These are phyloP conservation scores for Pammene aurita DNA, from an alignment of 2,888 invertebrate species.

Conservation along the genomic window DNA sequence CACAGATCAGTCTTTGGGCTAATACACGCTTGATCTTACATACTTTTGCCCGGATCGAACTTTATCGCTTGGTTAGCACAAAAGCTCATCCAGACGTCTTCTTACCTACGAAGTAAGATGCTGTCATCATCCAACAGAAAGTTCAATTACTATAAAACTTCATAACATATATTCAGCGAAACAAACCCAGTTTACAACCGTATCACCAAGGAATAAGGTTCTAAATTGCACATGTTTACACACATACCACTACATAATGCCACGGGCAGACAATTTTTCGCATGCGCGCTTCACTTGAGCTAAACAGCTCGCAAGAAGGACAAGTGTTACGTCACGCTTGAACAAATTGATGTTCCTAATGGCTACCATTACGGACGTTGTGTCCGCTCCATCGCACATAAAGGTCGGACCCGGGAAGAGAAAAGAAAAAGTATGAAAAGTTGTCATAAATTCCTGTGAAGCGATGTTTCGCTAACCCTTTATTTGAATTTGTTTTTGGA, in stretches of 20 bases:
- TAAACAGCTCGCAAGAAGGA: slow-evolving; percentile 63
- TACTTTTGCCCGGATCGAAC: no score
- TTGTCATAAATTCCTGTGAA: slow-evolving; percentile 65
- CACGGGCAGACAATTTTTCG: slow-evolving; percentile 29
- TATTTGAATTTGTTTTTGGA: slow-evolving; percentile 55
- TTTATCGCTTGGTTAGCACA: no score
- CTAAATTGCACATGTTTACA: not conserved
- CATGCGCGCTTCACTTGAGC: slow-evolving; percentile 44
- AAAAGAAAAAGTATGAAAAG: slow-evolving; percentile 62
- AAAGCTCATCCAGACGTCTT: no score
- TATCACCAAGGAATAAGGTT: no score
- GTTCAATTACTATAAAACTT: no score
- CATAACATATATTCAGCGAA: no score
- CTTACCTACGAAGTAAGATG: no score
- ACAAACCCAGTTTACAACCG: no score
- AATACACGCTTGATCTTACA: no score
- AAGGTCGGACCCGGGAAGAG: slow-evolving; percentile 65
- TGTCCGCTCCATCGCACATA: slow-evolving; percentile 73
- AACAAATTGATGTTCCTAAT: slow-evolving; percentile 75
- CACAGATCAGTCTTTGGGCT: no score
- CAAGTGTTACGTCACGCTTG: slow-evolving; percentile 71
- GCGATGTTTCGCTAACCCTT: slow-evolving; percentile 55
- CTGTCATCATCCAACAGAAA: no score
- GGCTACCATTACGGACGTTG: slow-evolving; percentile 74
- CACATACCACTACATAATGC: slow-evolving; percentile 6